Evolutionary conservation across 2,888 invertebrate genomes (phyloP).

Genomic region (Scaptodrosophila latifasciaeformis): DNA sequence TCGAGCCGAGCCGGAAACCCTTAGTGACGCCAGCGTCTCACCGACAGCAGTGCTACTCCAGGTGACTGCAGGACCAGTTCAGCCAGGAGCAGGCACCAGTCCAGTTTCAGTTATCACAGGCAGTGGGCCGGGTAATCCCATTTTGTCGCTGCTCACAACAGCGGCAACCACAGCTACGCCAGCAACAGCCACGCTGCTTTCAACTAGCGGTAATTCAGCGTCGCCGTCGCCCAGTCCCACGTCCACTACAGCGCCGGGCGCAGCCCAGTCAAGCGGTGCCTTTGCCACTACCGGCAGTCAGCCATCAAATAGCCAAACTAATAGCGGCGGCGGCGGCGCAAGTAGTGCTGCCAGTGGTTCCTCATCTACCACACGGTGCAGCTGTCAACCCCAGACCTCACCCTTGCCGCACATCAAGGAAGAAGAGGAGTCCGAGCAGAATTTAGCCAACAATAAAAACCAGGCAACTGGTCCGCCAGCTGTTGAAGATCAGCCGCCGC

Average conservation of each 20-base stretch:
- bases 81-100: no score
- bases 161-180: conserved; percentile 40
- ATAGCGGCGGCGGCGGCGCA: conserved; percentile 44
- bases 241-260: conserved; percentile 30
- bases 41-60: conserved; percentile 65
- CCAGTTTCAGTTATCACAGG: conserved; percentile 40
- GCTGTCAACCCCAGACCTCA: conserved; percentile 80
- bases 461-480: conserved; percentile 41
- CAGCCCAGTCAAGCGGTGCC: conserved; percentile 10
- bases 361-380: conserved; percentile 67
- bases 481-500: conserved; percentile 7
- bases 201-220: conserved; percentile 38
- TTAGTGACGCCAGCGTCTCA: conserved; percentile 70
- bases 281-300: conserved; percentile 20
- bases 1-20: conserved; percentile 69
- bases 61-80: conserved; percentile 17
- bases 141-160: conserved; percentile 39
- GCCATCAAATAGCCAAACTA: conserved; percentile 16
- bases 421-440: conserved; percentile 81
- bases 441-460: conserved; percentile 75
- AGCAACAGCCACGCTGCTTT: conserved; percentile 17
- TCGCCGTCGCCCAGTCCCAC: conserved; percentile 42
- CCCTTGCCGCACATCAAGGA: conserved; percentile 89
- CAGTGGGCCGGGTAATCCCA: conserved; percentile 21
- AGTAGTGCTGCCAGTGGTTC: conserved; percentile 62